A percentile compares a stretch with the other conserved stretches of the same genome.
Conservation (phyloP, 92 coral and sea anemone genomes). For the Phenganax stokvisi region DNA sequence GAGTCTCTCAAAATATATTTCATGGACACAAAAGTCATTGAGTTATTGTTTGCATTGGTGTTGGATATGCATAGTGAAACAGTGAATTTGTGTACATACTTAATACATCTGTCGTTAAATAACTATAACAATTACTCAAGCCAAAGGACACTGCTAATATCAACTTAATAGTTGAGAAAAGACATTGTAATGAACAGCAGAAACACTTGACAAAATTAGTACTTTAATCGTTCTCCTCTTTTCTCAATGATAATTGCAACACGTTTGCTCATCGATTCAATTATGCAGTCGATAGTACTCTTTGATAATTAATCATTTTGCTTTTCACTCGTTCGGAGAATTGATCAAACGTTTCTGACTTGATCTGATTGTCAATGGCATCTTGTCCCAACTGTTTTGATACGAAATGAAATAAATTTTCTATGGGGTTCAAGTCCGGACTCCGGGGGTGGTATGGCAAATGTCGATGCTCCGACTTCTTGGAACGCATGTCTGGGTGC, state of each 20-base stretch:
- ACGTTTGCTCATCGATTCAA: neutral
- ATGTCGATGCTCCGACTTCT: conserved; percentile 19
- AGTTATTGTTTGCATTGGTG: too few relatives aligned
- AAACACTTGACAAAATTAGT: neutral
- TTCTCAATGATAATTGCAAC: conserved; percentile 31
- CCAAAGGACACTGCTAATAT: too few relatives aligned
- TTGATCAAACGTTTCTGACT: neutral
- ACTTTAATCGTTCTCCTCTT: conserved; percentile 29
- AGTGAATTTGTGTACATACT: too few relatives aligned
- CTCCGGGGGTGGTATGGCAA: conserved; percentile 41
- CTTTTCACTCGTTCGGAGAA: neutral
- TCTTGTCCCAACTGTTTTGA: neutral
- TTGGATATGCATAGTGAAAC: too few relatives aligned
- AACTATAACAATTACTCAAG: too few relatives aligned
- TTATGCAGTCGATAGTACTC: neutral
- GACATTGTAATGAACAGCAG: too few relatives aligned
- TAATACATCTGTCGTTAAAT: too few relatives aligned
- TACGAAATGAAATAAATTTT: conserved; percentile 18
- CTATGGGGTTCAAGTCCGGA: conserved; percentile 41
- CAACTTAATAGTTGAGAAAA: too few relatives aligned
- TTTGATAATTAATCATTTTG: neutral
- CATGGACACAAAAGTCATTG: too few relatives aligned
- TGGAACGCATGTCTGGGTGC: conserved; percentile 29
- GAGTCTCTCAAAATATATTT: too few relatives aligned
- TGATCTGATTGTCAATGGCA: neutral